Base-by-base conservation (phyloP, 2,888 invertebrate genomes). In the Coremacera marginata region DNA sequence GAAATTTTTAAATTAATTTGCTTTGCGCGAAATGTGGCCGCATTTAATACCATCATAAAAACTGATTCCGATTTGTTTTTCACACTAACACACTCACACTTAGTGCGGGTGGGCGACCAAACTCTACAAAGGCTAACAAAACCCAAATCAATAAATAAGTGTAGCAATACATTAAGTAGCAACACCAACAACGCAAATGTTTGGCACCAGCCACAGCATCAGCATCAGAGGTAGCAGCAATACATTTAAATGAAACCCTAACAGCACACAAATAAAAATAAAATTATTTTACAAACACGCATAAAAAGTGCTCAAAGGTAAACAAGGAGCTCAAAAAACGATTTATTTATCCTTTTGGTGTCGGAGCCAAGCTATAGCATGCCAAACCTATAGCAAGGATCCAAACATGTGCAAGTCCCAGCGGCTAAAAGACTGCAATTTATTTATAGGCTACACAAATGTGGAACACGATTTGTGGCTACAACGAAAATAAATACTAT, bases 171-270 rank as follows among this genome's bases (percentile, higher is more conserved):
- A 74, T 70, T 77, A 74, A 37, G 74, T 52, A 62, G 37, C 49
- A 57, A 65, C 65, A 62, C 25, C 62, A 55, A 52, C 37, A 52
- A 63, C 55, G 57, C 52, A 44, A 57, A 73, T 31, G 44, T 55
- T 51, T 55, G 25, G 49, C 68, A n/a, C 63, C 25, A 57, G 34
- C 22, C 37, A 5, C 52, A 51, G 16, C 27, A 25, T 14, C 72
- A 77, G 70, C 78, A 78, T 78, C 80, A 81, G 79, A 81, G 81
- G 84, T 79, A 82, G 81, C 85, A 51, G 25, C 27, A 25, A 49
- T 25, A 49, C 16, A 49, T 19, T 25, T 22, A 7, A 11, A 51
- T 52, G 52, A 51, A 27, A 16, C 34, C 68, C 25, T 19, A 22
- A 3, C 37, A 67, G 25, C 9, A 9, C 37, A 68, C 19, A 44